Conservation (phyloP, 2,797 vertebrate species). For the Argya squamiceps region DNA sequence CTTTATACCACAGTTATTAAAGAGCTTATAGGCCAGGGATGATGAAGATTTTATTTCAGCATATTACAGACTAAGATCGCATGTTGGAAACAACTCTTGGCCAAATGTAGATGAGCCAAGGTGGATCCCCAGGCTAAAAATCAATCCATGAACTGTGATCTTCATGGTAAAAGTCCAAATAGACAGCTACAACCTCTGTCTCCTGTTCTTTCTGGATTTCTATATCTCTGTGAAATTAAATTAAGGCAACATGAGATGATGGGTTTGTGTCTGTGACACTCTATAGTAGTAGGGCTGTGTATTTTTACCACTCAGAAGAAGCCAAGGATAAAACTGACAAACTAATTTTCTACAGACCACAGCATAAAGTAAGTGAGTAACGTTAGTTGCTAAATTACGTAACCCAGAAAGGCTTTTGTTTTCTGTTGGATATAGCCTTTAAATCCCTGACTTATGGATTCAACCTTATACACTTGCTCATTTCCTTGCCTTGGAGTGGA, state of each 20-base stretch:
- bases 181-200: neutral
- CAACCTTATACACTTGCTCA: neutral
- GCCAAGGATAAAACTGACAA: neutral
- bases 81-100: neutral
- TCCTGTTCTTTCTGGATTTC: neutral
- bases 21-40: neutral
- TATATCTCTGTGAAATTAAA: neutral
- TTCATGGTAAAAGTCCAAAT: neutral
- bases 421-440: neutral
- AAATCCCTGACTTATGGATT: neutral
- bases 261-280: neutral
- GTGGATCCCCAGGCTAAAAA: neutral
- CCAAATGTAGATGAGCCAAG: neutral
- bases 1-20: neutral
- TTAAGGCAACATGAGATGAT: neutral
- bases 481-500: neutral
- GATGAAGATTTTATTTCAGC: neutral
- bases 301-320: neutral
- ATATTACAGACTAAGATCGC: neutral
- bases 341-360: neutral
- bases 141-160: neutral
- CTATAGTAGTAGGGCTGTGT: neutral
- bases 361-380: neutral
- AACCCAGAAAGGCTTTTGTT: neutral
- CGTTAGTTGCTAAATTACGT: rapidly evolving